Evolutionary conservation across 2,888 invertebrate genomes (phyloP), one percentile per base, ranked within the genome.

Genomic region (Drosophila eohydei): DNA sequence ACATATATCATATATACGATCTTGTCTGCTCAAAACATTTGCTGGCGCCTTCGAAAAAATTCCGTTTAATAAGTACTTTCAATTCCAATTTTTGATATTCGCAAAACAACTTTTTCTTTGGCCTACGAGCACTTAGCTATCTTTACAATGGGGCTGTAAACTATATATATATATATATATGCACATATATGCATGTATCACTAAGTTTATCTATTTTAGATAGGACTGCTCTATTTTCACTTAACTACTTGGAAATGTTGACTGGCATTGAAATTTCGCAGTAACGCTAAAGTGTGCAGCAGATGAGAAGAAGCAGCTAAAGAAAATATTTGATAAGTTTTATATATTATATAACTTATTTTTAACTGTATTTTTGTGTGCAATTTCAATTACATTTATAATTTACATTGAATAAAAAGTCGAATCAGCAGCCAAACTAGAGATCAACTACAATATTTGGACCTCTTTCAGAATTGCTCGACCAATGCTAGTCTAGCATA

Each of bases 1-100:
- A 77, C 66, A 80, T 83, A 65, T 80, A 61, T 83, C 61, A 70
- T 36, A 32, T 30, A 68, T 40, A 41, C 40, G 67, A 66, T 66
- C 52, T 28, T 54, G 43, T 68, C 36, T 34, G 68, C 41, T 30
- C 43, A 34, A 48, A 55, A 48, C 14, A 28, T 48, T 66, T 46
- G 38, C 66, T 41, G 67, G 66, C 58, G 44, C 68, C 51, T 51
- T 36, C 36, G 11, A 32, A n/a, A 66, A 51, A 57, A 41, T 43
- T 66, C 40, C 34, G 54, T 48, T 34, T 54, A 66, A 38, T 48
- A 46, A 40, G 32, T 28, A 48, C 32, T 54, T 66, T 32, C 26
- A 43, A 8, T 34, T 28, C 26, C 36, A 14, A 50, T 34, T 50
- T 54, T 48, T 46, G 6, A 21, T 26, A 40, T 41, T 28, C n/a